These are phyloP conservation scores for Actenoides lindsayi DNA, from an alignment of 2,113 vertebrate species.

Conservation along the genomic window DNA sequence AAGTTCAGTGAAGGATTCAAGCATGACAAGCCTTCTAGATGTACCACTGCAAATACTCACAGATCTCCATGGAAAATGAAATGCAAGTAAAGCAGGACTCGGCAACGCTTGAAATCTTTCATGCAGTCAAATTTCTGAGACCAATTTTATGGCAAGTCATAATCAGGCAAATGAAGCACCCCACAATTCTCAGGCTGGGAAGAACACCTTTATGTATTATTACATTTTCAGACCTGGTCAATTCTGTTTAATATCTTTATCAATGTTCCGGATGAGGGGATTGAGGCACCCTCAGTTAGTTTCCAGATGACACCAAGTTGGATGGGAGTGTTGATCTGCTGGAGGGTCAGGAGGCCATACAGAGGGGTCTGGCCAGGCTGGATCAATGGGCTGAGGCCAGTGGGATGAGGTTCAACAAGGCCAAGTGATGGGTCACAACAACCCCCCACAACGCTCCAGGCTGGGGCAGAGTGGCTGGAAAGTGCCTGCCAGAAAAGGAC, in stretches of 20 bases:
- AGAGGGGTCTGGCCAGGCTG: no score
- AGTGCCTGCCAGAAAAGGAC: no score
- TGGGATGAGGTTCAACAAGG: no score
- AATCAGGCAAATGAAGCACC: neutral
- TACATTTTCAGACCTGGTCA: neutral
- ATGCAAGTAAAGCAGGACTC: neutral
- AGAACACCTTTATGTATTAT: neutral
- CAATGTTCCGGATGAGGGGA: neutral
- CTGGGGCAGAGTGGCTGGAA: no score
- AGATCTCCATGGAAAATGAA: neutral
- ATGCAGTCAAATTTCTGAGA: neutral
- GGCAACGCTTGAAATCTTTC: neutral
- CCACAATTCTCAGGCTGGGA: no score
- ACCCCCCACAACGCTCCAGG: no score
- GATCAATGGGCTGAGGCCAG: no score
- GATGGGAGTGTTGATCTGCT: no score
- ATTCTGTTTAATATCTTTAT: neutral
- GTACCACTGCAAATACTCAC: neutral
- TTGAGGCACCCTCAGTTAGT: no score
- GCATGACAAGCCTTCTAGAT: neutral
- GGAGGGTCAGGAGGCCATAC: no score
- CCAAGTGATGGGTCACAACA: no score
- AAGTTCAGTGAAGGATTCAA: neutral
- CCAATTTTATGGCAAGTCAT: neutral
- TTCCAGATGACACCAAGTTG: no score